Evolutionary conservation across 1,140 invertebrate species (phyloP).

Genomic region (Drosophila miranda): DNA sequence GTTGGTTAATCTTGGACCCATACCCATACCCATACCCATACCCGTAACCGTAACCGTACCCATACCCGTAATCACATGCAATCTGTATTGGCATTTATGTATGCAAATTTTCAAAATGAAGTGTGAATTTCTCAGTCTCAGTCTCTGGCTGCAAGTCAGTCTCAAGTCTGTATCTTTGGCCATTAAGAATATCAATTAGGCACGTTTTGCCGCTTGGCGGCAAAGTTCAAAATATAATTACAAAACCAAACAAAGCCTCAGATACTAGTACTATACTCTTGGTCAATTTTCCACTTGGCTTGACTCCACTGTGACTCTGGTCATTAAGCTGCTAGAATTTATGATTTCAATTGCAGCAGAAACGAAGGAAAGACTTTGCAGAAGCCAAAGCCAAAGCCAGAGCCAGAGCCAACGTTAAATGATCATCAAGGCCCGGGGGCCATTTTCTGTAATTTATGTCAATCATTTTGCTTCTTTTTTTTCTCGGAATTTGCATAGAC

Average conservation of each 20-base stretch:
- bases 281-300: conserved; percentile 58
- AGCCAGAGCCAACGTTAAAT: conserved; percentile 3
- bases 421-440: conserved; percentile 36
- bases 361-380: conserved; percentile 36
- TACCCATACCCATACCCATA: no score
- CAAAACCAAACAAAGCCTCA: conserved; percentile 43
- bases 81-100: conserved; percentile 57
- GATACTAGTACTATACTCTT: conserved; percentile 28
- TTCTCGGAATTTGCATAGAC: conserved; percentile 42
- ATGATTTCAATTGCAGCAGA: conserved; percentile 42
- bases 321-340: conserved; percentile 53
- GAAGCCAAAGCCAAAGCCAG: conserved; percentile 21
- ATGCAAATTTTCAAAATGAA: conserved; percentile 68
- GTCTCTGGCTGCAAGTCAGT: conserved; percentile 5
- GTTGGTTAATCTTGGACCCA: conserved; percentile 41
- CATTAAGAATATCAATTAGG: conserved; percentile 63
- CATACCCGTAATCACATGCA: conserved; percentile 44
- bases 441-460: conserved; percentile 66
- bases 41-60: neutral
- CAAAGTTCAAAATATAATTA: conserved; percentile 59
- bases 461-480: conserved; percentile 58
- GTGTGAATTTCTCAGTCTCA: conserved; percentile 65
- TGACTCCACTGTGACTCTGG: conserved; percentile 44
- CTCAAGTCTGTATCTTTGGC: conserved; percentile 32
- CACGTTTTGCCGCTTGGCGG: conserved; percentile 61